Conservation (phyloP, 1,140 invertebrate genomes). For the Euura lappo region DNA sequence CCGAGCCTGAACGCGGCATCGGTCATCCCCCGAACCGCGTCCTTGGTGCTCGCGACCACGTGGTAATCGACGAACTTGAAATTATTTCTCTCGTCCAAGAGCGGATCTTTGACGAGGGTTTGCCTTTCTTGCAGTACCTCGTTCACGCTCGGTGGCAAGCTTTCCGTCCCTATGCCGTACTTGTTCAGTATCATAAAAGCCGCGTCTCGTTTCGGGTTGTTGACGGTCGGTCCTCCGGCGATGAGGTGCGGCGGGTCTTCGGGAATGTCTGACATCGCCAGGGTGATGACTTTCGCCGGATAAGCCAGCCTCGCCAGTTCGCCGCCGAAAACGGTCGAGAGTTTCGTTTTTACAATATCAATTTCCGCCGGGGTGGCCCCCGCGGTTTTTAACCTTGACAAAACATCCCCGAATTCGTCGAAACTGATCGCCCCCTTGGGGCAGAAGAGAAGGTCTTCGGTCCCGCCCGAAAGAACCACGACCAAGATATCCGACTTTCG, state of each 20-base stretch:
- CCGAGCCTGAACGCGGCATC: conserved; percentile 45
- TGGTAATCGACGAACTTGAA: conserved; percentile 57
- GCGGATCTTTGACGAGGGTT: conserved; percentile 19
- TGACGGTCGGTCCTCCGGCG: conserved; percentile 71
- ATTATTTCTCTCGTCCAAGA: conserved; percentile 27
- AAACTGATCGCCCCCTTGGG: conserved; percentile 71
- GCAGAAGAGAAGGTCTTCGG: conserved; percentile 47
- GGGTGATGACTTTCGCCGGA: conserved; percentile 63
- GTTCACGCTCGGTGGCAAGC: conserved; percentile 25
- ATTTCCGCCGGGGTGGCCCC: conserved; percentile 68
- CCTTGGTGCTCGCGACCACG: conserved; percentile 64
- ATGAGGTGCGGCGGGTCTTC: conserved; percentile 68
- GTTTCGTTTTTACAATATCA: conserved; percentile 67
- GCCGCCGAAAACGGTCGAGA: conserved; percentile 69
- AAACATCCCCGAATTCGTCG: conserved; percentile 62
- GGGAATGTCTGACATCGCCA: conserved; percentile 75
- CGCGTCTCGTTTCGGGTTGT: conserved; percentile 43
- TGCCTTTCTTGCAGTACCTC: conserved; percentile 24
- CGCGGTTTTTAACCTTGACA: conserved; percentile 55
- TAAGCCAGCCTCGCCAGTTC: conserved; percentile 62
- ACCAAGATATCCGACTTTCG: conserved; percentile 40
- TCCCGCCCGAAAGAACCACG: conserved; percentile 35
- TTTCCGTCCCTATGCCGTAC: conserved; percentile 38
- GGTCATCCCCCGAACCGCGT: conserved; percentile 60
- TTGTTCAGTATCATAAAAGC: conserved; percentile 54